These are phyloP conservation scores for Anhinga anhinga DNA, from an alignment of 2,113 vertebrate genomes.

Conservation along the genomic window DNA sequence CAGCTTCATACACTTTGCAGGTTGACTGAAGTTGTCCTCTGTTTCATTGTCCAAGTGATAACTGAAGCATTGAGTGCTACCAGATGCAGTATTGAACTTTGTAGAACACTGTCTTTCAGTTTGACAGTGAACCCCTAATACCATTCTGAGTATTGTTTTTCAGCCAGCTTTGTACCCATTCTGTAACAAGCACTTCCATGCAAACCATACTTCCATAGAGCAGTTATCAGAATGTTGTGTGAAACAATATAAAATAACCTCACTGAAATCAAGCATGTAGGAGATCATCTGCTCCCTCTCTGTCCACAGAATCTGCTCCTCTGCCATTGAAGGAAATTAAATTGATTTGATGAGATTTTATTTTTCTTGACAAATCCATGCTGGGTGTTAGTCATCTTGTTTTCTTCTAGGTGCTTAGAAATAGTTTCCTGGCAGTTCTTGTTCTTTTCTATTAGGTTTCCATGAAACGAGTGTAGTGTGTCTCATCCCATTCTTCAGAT, in stretches of 20 bases:
- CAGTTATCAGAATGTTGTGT: not conserved
- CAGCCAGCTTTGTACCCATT: not conserved
- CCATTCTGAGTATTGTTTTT: not conserved
- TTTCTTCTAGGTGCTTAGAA: not conserved
- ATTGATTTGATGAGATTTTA: not conserved
- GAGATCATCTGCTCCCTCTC: not conserved
- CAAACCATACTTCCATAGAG: not conserved
- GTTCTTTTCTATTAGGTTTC: not conserved
- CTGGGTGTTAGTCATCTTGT: not conserved
- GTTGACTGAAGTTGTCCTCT: not conserved
- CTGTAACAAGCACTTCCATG: not conserved
- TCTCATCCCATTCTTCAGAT: not conserved
- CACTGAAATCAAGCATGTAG: not conserved
- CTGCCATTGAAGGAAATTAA: not conserved
- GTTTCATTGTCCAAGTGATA: not conserved
- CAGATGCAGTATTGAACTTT: not conserved
- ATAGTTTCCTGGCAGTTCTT: not conserved
- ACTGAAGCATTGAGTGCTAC: not conserved
- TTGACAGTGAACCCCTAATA: not conserved
- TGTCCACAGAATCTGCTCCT: not conserved
- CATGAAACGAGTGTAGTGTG: not conserved
- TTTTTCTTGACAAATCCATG: not conserved
- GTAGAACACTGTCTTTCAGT: not conserved
- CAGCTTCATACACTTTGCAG: rapidly evolving
- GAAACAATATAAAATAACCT: not conserved